Percentiles rank a stretch among this genome's conserved stretches.
These are phyloP conservation scores for Caenorhabditis tropicalis DNA, from an alignment of 1,140 invertebrate genomes.

Conservation along the genomic window DNA sequence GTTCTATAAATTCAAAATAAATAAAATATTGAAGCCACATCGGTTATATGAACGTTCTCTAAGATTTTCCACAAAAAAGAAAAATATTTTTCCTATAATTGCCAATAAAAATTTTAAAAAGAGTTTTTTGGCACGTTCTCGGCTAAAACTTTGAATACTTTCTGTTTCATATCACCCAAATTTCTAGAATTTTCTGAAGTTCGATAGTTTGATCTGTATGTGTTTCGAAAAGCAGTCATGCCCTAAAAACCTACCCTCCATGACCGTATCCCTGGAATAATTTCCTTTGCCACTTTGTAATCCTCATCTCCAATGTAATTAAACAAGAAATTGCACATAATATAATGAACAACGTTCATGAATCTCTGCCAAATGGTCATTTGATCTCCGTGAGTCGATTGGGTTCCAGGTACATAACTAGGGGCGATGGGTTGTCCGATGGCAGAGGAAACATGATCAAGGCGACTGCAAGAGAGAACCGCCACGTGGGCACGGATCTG, in stretches of 20 bases:
- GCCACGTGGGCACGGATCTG: conserved; percentile 3
- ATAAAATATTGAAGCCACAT: no score
- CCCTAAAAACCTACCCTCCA: conserved; percentile 39
- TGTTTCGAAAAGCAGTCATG: no score
- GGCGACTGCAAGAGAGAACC: background rate
- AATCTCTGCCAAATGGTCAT: conserved; percentile 11
- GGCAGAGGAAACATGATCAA: background rate
- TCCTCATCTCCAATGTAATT: conserved; percentile 20
- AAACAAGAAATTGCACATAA: conserved; percentile 22
- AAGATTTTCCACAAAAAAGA: no score
- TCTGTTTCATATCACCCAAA: no score
- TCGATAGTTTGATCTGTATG: no score
- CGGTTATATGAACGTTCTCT: no score
- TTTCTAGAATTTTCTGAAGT: no score
- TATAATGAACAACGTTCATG: conserved; percentile 10
- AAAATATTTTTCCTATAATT: no score
- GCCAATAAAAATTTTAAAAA: no score
- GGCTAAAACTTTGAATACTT: no score
- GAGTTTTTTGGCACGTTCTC: no score
- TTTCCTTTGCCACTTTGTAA: conserved; percentile 1
- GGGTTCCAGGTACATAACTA: conserved; percentile 44
- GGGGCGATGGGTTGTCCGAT: conserved; percentile 14
- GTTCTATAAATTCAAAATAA: no score
- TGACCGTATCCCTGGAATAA: background rate
- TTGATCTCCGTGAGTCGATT: background rate